A percentile compares a stretch with the other conserved stretches of the same genome.
Evolutionary conservation across 2,113 vertebrate genomes (phyloP).

Genomic region (Dendropsophus ebraccatus): DNA sequence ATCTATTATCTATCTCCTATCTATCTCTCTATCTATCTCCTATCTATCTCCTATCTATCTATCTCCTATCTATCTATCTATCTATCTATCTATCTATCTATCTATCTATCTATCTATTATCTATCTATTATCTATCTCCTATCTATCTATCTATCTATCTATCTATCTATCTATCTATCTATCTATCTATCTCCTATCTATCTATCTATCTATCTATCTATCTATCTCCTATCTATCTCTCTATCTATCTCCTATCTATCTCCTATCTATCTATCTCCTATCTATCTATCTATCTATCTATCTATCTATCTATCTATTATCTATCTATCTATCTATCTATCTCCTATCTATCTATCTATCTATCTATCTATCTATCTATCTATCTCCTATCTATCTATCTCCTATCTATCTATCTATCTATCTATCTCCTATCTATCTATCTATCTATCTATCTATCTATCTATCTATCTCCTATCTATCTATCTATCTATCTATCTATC

Average conservation of each 20-base stretch:
- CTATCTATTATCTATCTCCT: not conserved
- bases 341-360: no score
- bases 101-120: not conserved
- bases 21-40: not conserved
- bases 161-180: constrained; percentile 1
- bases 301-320: no score
- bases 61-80: not conserved
- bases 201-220: not conserved
- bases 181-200: not conserved
- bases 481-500: no score
- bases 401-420: constrained; percentile 8
- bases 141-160: constrained; percentile 5
- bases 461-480: no score
- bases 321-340: no score
- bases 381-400: not conserved
- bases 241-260: not conserved
- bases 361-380: not conserved
- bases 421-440: no score
- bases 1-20: no score
- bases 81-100: not conserved
- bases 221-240: not conserved
- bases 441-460: no score
- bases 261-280: not conserved
- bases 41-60: not conserved
- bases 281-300: not conserved